Evolutionary conservation across 2,113 vertebrate species (phyloP), one percentile per base, ranked within the genome.

Genomic region (Mellivora capensis): DNA sequence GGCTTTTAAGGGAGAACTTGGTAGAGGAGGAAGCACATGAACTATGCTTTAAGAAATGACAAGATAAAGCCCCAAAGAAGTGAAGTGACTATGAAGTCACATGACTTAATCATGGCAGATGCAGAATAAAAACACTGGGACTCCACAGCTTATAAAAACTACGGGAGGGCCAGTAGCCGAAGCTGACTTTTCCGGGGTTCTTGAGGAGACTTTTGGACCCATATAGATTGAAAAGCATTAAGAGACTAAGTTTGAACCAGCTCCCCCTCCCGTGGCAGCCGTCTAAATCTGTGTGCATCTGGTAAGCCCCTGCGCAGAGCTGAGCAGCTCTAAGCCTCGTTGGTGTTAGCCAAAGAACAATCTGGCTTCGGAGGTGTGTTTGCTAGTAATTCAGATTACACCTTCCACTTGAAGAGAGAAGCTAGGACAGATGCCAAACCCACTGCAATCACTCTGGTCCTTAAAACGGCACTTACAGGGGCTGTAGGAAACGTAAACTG

Each of bases 331-430:
- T 90, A 85, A 97, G 74, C 88, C 96, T 96, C 96, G 15, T 10
- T 79, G 47, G 76, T 87, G 72, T 93, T 72, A 39, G 77, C 42
- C 20, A 96, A 96, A 96, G 89, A 96, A 85, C 0, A 12, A 87
- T 79, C 21, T 18, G 79, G 12, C 37, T 87, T 96, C 96, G 37
- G 18, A 93, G 97, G 93, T 96, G 39, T 39, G 39, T 86, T 97
- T 95, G 37, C 11, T 2, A 18, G 74, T 85, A 39, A 89, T 72
- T 61, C 21, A 90, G 25, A 96, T 72, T 1, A 97, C 49, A 93
- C 95, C 31, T 74, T 91, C 67, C 88, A 88, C 90, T 85, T 79
- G 57, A 97, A 96, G 44, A 97, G 39, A 96, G 97, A 97, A 57
- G 2, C 84, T 97, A 88, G 54, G 64, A 97, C 80, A 97, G 86